Evolutionary conservation across 2,888 invertebrate genomes (phyloP), one percentile per base, ranked within the genome.

Genomic region (Drosophila nr. fundita): DNA sequence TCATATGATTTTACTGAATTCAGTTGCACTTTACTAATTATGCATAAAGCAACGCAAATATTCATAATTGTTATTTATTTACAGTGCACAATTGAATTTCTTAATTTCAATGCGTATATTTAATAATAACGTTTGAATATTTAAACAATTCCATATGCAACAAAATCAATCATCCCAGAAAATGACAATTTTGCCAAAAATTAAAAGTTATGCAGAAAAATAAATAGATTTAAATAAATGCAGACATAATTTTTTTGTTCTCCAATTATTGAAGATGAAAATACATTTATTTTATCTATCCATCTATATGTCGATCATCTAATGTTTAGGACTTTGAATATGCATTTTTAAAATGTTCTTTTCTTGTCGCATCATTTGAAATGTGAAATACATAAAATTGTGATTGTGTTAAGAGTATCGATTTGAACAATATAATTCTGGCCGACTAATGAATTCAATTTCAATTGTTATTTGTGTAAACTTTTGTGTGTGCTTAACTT

Each of bases 391-490:
- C 45, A 24, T 13, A 4, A 24, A 8, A 24, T 45, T 4, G 15
- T 45, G 24, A 24, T 45, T 24, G 15, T 10, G 10, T 40, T n/a
- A 4, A 15, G 15, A 18, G 21, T 45, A 45, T 45, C 21, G 45
- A 45, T 24, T 45, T 45, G 15, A 24, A 4, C 15, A 24, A 15
- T n/a, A 32, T 15, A 8, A 29, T 29, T 29, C n/a, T n/a, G 2
- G n/a, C n/a, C n/a, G 4, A 15, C 18, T 62, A 24, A 58, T 38
- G 24, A 57, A 52, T 34, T 52, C 13, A 48, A 61, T 58, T 76
- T 61, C 70, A 68, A 68, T 80, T 84, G 66, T 29, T 50, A 68
- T 58, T 69, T 48, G 57, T 68, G 21, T 29, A 11, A 42, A 30
- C 27, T 21, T 67, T n/a, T 42, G 29, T 36, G 45, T 62, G 40